Conservation (phyloP, 2,797 vertebrate species). For the Karalla daura region DNA sequence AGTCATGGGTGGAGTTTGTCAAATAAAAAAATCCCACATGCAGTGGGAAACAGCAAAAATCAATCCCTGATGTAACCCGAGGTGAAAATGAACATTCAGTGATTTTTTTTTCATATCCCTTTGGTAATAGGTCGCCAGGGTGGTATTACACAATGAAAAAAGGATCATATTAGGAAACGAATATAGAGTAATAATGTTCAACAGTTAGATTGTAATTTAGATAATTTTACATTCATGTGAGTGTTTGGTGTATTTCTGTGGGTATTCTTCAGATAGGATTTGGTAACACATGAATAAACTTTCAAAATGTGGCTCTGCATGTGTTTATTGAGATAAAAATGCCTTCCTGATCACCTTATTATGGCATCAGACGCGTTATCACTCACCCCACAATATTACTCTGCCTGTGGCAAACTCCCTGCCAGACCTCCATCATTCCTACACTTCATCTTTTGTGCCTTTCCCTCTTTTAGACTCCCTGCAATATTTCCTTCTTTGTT, state of each 20-base stretch:
- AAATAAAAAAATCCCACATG: conserved; percentile 1
- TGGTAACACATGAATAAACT: too few relatives aligned
- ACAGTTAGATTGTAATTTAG: too few relatives aligned
- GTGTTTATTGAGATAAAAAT: background rate
- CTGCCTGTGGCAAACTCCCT: conserved; percentile 19
- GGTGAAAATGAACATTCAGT: background rate
- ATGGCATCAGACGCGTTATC: background rate
- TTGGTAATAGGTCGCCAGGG: background rate
- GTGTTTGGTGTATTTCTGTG: too few relatives aligned
- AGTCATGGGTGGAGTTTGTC: conserved; percentile 29
- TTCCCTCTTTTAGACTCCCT: background rate
- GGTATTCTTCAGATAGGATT: too few relatives aligned
- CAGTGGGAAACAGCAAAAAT: background rate
- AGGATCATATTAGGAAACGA: too few relatives aligned
- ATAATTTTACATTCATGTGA: too few relatives aligned
- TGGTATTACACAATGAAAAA: background rate
- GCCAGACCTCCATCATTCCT: background rate
- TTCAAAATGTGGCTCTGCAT: background rate
- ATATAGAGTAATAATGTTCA: too few relatives aligned
- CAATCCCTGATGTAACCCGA: background rate
- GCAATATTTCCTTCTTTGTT: background rate
- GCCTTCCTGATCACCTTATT: background rate
- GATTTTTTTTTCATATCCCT: too few relatives aligned
- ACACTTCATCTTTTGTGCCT: background rate
- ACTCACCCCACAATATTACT: conserved; percentile 12